These are phyloP conservation scores for Halcyon smyrnensis DNA, from an alignment of 2,797 vertebrate species.

Conservation along the genomic window DNA sequence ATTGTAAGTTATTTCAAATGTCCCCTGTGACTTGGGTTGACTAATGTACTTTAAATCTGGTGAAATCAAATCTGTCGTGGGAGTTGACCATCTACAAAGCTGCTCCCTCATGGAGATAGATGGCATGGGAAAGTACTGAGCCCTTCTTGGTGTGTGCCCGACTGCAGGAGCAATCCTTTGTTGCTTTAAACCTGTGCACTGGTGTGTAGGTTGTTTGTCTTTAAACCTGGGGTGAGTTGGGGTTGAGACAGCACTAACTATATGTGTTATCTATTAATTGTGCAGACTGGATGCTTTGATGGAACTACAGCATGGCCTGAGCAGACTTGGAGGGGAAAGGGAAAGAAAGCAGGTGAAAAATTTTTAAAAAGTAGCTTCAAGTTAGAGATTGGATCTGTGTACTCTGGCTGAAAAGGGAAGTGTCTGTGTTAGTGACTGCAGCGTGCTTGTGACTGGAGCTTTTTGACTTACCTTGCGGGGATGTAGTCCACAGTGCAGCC, in stretches of 20 bases:
- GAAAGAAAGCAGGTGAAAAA: background rate
- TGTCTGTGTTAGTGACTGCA: background rate
- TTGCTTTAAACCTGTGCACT: background rate
- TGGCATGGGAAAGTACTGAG: background rate
- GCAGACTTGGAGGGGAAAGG: background rate
- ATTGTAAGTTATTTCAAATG: constrained; percentile 10
- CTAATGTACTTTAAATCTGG: constrained; percentile 44
- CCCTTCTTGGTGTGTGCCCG: background rate
- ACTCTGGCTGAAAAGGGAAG: background rate
- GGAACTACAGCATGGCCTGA: background rate
- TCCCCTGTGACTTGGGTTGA: constrained; percentile 13
- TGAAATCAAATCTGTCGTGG: constrained; percentile 1
- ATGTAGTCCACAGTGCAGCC: background rate
- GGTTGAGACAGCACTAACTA: background rate
- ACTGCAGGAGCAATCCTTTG: background rate
- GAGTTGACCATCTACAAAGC: background rate
- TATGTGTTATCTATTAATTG: rapidly evolving
- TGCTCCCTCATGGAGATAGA: background rate
- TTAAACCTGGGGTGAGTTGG: background rate
- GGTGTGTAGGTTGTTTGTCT: background rate
- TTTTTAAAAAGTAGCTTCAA: background rate
- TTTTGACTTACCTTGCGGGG: background rate
- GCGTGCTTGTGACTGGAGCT: background rate
- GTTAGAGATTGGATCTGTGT: background rate
- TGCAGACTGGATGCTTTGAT: background rate